These are phyloP conservation scores for Hyles euphorbiae DNA, from an alignment of 1,140 invertebrate genomes.

Conservation along the genomic window DNA sequence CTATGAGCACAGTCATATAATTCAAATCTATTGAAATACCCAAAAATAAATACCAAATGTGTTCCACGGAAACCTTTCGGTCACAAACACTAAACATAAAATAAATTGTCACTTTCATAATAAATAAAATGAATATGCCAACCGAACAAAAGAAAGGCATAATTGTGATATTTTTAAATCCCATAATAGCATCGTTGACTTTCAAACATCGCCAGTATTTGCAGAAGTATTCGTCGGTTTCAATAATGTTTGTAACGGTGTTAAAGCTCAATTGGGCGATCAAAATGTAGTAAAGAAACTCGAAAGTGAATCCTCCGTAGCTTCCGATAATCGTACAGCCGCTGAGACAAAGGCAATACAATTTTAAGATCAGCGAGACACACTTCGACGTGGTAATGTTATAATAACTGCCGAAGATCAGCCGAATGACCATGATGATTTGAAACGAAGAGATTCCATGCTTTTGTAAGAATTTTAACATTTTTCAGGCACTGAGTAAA, in stretches of 20 bases:
- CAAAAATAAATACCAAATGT: background rate
- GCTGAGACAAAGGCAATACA: background rate
- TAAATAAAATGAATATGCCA: background rate
- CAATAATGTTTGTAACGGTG: background rate
- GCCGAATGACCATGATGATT: background rate
- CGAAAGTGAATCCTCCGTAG: too few species aligned
- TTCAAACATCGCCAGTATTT: slow-evolving; percentile 4
- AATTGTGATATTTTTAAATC: background rate
- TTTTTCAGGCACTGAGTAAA: too few species aligned
- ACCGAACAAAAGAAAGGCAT: too few species aligned
- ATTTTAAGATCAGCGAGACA: background rate
- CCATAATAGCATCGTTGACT: background rate
- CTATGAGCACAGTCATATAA: background rate
- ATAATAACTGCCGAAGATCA: slow-evolving; percentile 3
- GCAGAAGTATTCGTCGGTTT: background rate
- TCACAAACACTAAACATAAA: background rate
- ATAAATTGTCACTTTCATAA: background rate
- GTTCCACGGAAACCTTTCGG: too few species aligned
- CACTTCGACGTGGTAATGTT: background rate
- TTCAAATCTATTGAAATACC: background rate
- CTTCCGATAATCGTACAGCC: too few species aligned
- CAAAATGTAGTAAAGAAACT: too few species aligned
- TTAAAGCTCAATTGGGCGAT: background rate
- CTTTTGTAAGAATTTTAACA: too few species aligned
- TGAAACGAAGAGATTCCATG: too few species aligned